These are phyloP conservation scores for Botia almorhae DNA, from an alignment of 2,797 vertebrate species.

Conservation along the genomic window DNA sequence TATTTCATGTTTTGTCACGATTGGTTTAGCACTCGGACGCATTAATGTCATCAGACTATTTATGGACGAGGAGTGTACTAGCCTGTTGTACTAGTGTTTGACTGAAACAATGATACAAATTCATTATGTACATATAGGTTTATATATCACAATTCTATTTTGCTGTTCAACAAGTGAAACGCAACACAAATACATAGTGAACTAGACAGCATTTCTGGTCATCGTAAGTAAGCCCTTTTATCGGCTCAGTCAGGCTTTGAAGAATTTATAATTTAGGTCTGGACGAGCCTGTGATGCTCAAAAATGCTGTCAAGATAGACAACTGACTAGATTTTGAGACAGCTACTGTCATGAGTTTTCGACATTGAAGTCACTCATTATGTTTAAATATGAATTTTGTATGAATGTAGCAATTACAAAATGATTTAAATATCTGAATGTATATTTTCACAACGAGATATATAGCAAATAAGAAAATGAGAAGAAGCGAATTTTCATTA, in stretches of 20 bases:
- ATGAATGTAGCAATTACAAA: not conserved
- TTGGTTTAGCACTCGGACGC: not conserved
- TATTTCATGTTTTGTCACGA: not conserved
- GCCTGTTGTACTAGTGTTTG: not conserved
- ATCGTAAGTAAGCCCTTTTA: not conserved
- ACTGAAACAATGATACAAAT: not conserved
- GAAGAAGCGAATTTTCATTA: not conserved
- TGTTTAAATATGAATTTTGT: not conserved
- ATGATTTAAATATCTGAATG: not conserved
- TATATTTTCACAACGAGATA: not conserved
- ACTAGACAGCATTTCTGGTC: not conserved
- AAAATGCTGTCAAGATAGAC: not conserved
- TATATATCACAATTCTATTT: not conserved
- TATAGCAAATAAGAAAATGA: too few species aligned
- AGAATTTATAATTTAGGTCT: not conserved
- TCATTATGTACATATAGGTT: not conserved
- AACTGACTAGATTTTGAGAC: not conserved
- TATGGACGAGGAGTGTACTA: not conserved
- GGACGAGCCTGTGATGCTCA: not conserved
- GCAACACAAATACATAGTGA: not conserved
- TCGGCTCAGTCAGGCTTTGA: too few species aligned
- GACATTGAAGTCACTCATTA: not conserved
- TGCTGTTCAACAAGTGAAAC: slow-evolving; percentile 17
- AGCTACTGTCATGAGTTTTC: not conserved
- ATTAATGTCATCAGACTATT: not conserved